These are phyloP conservation scores for Petromus typicus DNA, from an alignment of 2,113 vertebrate genomes.

Conservation along the genomic window DNA sequence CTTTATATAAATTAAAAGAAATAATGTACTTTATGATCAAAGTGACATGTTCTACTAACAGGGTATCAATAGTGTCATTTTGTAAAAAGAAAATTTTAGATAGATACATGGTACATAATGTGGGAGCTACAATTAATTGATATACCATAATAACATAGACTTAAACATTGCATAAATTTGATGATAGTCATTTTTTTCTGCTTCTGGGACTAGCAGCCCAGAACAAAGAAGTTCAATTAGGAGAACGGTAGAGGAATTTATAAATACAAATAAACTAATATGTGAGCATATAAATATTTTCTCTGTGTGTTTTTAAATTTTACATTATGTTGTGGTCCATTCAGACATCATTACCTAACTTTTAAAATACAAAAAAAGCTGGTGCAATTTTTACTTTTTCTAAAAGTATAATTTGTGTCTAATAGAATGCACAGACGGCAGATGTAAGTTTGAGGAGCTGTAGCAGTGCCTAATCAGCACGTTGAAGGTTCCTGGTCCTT, in stretches of 20 bases:
- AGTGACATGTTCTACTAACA: neutral
- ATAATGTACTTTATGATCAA: too few species aligned
- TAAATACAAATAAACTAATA: neutral
- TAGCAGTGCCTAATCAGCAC: neutral
- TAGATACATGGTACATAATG: neutral
- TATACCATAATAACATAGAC: conserved; percentile 7
- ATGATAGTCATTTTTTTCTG: conserved; percentile 33
- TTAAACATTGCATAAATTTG: conserved; percentile 38
- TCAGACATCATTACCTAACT: neutral
- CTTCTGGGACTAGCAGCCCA: conserved; percentile 6
- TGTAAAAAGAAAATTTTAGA: neutral
- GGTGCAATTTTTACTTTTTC: neutral
- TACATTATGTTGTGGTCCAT: neutral
- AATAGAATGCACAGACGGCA: neutral
- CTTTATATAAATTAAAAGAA: neutral
- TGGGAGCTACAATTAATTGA: conserved; percentile 33
- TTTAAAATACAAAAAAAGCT: neutral
- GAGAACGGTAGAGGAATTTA: neutral
- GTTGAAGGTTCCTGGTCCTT: neutral
- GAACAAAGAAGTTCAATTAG: neutral
- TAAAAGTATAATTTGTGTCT: neutral
- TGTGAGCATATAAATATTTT: neutral
- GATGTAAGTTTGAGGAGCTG: neutral
- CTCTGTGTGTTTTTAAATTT: neutral
- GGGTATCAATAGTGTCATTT: neutral